These are phyloP conservation scores for Tetranychus piercei DNA, from an alignment of 2,888 invertebrate genomes.

Conservation along the genomic window DNA sequence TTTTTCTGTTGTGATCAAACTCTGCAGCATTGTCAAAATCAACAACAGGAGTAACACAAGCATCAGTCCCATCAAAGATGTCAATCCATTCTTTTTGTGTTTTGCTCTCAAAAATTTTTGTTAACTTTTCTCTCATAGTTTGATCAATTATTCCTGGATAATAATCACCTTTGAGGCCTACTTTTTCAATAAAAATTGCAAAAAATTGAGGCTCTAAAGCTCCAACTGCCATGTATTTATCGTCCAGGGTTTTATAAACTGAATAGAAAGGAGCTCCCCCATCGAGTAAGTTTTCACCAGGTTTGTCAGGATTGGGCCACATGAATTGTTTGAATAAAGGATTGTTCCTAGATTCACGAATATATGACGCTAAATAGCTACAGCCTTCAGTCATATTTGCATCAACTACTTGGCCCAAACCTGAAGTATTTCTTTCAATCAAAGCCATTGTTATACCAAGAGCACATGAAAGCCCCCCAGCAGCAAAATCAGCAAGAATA, in stretches of 20 bases:
- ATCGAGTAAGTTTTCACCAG: constrained; percentile 52
- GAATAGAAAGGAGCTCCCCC: constrained; percentile 62
- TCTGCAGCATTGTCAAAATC: constrained; percentile 48
- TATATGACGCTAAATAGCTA: constrained; percentile 73
- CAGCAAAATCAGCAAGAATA: constrained; percentile 79
- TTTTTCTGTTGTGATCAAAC: constrained; percentile 40
- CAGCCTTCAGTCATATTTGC: constrained; percentile 62
- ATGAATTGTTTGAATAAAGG: not conserved
- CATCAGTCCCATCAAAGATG: constrained; percentile 62
- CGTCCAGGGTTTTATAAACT: constrained; percentile 81
- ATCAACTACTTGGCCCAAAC: constrained; percentile 71
- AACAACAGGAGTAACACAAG: constrained; percentile 82
- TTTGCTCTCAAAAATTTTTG: constrained; percentile 33
- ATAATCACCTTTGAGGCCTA: constrained; percentile 34
- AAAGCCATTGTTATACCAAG: constrained; percentile 72
- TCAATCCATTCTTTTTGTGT: constrained; percentile 37
- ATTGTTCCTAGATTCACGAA: constrained; percentile 44
- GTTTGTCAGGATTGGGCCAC: constrained; percentile 19
- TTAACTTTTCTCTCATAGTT: constrained; percentile 31
- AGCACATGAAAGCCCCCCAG: constrained; percentile 75
- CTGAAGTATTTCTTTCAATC: constrained; percentile 54
- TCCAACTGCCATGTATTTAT: constrained; percentile 80
- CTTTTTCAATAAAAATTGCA: constrained; percentile 41
- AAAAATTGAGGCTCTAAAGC: constrained; percentile 86
- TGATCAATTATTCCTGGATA: not conserved